phyloP scores from a whole-genome alignment of 2,888 invertebrate species.

The Cyclophora punctaria region DNA sequence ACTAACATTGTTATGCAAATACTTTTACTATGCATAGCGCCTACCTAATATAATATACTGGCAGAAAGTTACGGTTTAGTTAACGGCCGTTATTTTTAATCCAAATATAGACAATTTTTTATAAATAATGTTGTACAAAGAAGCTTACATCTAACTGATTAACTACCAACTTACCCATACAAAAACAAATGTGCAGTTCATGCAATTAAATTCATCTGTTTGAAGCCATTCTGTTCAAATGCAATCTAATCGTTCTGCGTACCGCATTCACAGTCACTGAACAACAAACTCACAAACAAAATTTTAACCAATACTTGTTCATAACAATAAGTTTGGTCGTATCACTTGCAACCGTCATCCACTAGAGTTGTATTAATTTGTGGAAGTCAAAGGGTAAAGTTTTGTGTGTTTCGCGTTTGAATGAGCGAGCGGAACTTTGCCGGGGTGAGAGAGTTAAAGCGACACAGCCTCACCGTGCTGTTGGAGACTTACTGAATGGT shows the following conservation, averaged over 20 bases:
- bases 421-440: conserved; percentile 30
- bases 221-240: conserved; percentile 9
- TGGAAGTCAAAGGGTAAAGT: conserved; percentile 44
- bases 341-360: conserved; percentile 34
- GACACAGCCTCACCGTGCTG: conserved; percentile 44
- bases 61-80: too few relatives aligned
- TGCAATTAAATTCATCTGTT: conserved; percentile 1
- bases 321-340: conserved; percentile 29
- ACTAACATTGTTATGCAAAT: too few relatives aligned
- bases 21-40: too few relatives aligned
- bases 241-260: conserved; percentile 22
- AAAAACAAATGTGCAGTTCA: neutral
- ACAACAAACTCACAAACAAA: conserved; percentile 46
- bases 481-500: conserved; percentile 42
- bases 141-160: neutral
- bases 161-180: neutral
- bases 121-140: too few relatives aligned
- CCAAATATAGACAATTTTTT: too few relatives aligned
- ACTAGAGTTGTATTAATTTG: conserved; percentile 39
- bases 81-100: too few relatives aligned
- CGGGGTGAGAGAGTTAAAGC: conserved; percentile 46
- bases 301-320: conserved; percentile 38
- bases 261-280: conserved; percentile 49
- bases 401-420: conserved; percentile 26
- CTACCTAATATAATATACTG: too few relatives aligned